Percentiles rank a stretch among this genome's conserved stretches.
These are phyloP conservation scores for Dromiciops gliroides DNA, from an alignment of 2,113 vertebrate species.

Conservation along the genomic window DNA sequence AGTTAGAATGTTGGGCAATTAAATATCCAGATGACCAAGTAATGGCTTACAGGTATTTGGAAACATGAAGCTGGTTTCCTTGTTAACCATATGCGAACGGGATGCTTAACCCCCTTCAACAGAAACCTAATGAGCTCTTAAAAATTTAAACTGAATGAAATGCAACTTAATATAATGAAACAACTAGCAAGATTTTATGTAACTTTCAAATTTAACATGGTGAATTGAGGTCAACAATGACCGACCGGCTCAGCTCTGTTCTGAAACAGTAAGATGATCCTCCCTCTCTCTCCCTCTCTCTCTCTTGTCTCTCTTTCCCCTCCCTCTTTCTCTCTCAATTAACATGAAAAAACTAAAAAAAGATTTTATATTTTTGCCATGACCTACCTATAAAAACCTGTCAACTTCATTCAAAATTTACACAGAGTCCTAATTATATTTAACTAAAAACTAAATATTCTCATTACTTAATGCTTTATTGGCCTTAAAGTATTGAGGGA, in stretches of 20 bases:
- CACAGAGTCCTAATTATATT: conserved; percentile 73
- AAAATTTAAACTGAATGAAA: background rate
- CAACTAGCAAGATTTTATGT: background rate
- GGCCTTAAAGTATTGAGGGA: conserved; percentile 58
- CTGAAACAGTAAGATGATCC: background rate
- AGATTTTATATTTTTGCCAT: conserved; percentile 41
- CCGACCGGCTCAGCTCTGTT: background rate
- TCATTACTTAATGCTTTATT: conserved; percentile 73
- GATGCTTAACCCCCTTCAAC: background rate
- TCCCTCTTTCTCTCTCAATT: background rate
- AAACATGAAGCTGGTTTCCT: background rate
- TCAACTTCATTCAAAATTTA: conserved; percentile 74
- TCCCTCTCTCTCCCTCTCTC: background rate
- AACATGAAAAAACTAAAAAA: background rate
- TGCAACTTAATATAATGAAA: conserved; percentile 7
- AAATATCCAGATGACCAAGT: background rate
- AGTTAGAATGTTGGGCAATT: background rate
- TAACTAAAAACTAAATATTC: conserved; percentile 75
- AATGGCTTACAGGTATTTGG: background rate
- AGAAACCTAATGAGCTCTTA: background rate
- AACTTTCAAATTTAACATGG: conserved; percentile 22
- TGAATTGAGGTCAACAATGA: background rate
- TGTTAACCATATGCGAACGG: background rate
- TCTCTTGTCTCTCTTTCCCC: background rate
- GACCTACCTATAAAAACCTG: conserved; percentile 55